These are phyloP conservation scores for Tolypeutes matacus DNA, from an alignment of 2,797 vertebrate genomes.

Conservation along the genomic window DNA sequence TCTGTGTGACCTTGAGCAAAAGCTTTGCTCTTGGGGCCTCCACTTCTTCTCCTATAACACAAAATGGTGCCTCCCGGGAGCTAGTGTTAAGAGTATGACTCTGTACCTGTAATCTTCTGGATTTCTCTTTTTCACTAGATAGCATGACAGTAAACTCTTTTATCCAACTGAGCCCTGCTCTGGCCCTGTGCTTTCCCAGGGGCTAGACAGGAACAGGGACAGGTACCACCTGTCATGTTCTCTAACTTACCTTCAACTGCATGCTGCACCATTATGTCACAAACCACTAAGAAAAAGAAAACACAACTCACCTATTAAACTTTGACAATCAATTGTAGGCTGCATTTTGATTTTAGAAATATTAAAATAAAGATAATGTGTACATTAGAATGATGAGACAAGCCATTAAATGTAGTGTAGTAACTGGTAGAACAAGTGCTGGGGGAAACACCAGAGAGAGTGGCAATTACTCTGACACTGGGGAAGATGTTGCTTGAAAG, in stretches of 20 bases:
- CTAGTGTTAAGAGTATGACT: neutral
- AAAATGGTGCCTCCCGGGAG: neutral
- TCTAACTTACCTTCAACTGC: neutral
- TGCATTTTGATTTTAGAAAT: constrained; percentile 17
- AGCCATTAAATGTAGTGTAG: neutral
- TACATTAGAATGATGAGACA: neutral
- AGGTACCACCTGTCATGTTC: neutral
- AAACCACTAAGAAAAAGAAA: neutral
- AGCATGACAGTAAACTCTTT: neutral
- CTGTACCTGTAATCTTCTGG: neutral
- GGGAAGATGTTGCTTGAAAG: neutral
- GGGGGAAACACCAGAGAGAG: neutral
- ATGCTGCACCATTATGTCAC: neutral
- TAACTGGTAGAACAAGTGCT: neutral
- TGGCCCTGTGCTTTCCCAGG: neutral
- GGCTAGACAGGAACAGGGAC: neutral
- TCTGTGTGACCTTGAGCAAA: neutral
- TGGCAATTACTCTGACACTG: neutral
- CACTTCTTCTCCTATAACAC: neutral
- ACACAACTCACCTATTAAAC: neutral
- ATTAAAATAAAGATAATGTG: neutral
- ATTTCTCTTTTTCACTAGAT: neutral
- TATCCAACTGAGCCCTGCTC: neutral
- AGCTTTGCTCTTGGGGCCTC: neutral
- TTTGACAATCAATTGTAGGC: neutral